Percentiles rank a stretch among this genome's conserved stretches.
phyloP scores from a whole-genome alignment of 2,113 vertebrate genomes.

The Pachycephala philippinensis region DNA sequence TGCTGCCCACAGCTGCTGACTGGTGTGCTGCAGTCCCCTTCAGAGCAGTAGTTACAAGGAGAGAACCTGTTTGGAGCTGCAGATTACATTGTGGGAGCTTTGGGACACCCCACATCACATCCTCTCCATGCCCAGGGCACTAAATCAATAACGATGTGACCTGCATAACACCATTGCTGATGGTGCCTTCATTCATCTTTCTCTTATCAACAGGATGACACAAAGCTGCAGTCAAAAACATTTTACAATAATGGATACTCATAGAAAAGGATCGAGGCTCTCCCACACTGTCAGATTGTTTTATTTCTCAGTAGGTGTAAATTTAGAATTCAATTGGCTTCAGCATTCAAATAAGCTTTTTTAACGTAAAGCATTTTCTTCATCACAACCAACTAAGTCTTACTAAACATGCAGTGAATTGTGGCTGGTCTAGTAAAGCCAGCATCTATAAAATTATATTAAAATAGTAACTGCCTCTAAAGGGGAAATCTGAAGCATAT shows the following conservation, averaged over 20 bases:
- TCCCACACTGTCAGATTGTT: neutral
- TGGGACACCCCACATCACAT: neutral
- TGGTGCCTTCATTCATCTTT: neutral
- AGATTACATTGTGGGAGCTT: neutral
- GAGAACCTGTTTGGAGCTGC: neutral
- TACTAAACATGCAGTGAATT: neutral
- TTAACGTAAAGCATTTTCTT: neutral
- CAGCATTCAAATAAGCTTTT: neutral
- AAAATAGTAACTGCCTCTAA: neutral
- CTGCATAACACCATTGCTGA: neutral
- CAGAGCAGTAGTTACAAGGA: neutral
- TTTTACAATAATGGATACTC: neutral
- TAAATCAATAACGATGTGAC: neutral
- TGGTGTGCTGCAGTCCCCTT: neutral
- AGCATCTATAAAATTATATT: constrained; percentile 29
- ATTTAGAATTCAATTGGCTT: neutral
- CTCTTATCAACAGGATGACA: neutral
- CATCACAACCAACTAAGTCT: neutral
- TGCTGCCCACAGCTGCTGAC: neutral
- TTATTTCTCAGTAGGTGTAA: neutral
- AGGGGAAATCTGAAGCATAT: neutral
- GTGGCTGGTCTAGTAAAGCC: neutral
- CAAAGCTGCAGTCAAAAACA: rapidly evolving
- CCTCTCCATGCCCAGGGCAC: neutral
- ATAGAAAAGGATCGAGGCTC: neutral